These are phyloP conservation scores for Bombus confusus DNA, from an alignment of 1,140 invertebrate species.

Conservation along the genomic window DNA sequence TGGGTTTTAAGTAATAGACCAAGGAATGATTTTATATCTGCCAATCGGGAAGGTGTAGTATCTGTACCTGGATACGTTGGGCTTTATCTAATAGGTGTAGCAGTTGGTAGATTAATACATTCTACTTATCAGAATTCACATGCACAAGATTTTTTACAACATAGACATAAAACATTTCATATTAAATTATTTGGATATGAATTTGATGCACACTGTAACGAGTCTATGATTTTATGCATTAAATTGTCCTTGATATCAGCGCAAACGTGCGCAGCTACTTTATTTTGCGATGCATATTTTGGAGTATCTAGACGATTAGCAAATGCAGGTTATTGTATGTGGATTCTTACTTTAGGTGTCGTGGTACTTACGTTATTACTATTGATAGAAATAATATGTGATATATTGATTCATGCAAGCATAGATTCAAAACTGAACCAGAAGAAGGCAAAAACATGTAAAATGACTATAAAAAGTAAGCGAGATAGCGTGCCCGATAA, in stretches of 20 bases:
- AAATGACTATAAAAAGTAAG: slow-evolving; percentile 39
- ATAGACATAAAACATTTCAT: slow-evolving; percentile 56
- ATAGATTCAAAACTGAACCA: background rate
- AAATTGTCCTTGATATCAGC: slow-evolving; percentile 79
- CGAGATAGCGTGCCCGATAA: slow-evolving; percentile 37
- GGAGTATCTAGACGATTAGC: slow-evolving; percentile 88
- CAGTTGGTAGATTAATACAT: slow-evolving; percentile 86
- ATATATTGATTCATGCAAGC: slow-evolving; percentile 62
- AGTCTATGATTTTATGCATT: slow-evolving; percentile 72
- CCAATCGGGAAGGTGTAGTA: slow-evolving; percentile 95
- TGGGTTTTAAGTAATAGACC: slow-evolving; percentile 88
- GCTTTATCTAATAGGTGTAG: slow-evolving; percentile 90
- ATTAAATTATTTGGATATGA: slow-evolving; percentile 62
- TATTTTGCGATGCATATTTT: slow-evolving; percentile 81
- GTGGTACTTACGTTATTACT: slow-evolving; percentile 83
- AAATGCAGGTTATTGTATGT: slow-evolving; percentile 90
- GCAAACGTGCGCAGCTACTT: slow-evolving; percentile 81
- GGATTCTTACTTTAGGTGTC: slow-evolving; percentile 86
- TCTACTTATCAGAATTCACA: slow-evolving; percentile 74
- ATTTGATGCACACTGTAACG: slow-evolving; percentile 67
- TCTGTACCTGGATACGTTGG: slow-evolving; percentile 92
- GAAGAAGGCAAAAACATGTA: slow-evolving; percentile 12
- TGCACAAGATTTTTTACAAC: slow-evolving; percentile 67
- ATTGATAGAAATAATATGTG: slow-evolving; percentile 82
- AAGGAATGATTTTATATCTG: slow-evolving; percentile 86